Conservation (phyloP, 2,113 vertebrate species). For the Xiphophorus couchianus region DNA sequence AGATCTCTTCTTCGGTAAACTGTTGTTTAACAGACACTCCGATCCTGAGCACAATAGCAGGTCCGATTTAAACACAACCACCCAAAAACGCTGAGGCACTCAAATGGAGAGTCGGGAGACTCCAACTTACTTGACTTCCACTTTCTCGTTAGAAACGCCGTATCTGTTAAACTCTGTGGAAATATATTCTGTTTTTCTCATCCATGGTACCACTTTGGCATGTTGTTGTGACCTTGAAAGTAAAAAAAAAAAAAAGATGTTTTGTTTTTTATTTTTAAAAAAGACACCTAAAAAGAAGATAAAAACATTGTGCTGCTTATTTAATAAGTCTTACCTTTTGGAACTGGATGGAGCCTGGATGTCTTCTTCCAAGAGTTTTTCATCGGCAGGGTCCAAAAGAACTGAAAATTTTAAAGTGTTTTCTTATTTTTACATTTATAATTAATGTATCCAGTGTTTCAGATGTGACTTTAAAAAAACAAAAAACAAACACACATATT, state of each 20-base stretch:
- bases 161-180: slow-evolving; percentile 97
- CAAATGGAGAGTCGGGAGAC: background rate
- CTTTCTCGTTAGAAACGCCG: slow-evolving; percentile 93
- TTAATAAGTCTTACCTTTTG: slow-evolving; percentile 81
- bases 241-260: background rate
- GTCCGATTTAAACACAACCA: background rate
- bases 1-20: slow-evolving; percentile 96
- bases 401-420: slow-evolving; percentile 72
- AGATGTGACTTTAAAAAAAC: background rate
- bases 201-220: slow-evolving; percentile 95
- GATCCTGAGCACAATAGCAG: slow-evolving; percentile 76
- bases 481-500: background rate
- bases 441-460: background rate
- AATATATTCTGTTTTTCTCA: slow-evolving; percentile 96
- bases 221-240: slow-evolving; percentile 89
- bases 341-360: slow-evolving; percentile 93
- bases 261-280: background rate
- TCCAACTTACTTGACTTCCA: slow-evolving; percentile 89
- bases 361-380: slow-evolving; percentile 93
- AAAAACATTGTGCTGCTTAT: background rate
- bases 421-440: slow-evolving; percentile 1
- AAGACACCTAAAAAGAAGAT: background rate
- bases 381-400: slow-evolving; percentile 89
- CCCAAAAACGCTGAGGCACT: too few relatives aligned
- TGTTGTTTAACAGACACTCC: slow-evolving; percentile 97